Percentiles rank a stretch among this genome's conserved stretches.
Evolutionary conservation across 2,113 vertebrate genomes (phyloP).

Genomic region (Lepisosteus osseus): DNA sequence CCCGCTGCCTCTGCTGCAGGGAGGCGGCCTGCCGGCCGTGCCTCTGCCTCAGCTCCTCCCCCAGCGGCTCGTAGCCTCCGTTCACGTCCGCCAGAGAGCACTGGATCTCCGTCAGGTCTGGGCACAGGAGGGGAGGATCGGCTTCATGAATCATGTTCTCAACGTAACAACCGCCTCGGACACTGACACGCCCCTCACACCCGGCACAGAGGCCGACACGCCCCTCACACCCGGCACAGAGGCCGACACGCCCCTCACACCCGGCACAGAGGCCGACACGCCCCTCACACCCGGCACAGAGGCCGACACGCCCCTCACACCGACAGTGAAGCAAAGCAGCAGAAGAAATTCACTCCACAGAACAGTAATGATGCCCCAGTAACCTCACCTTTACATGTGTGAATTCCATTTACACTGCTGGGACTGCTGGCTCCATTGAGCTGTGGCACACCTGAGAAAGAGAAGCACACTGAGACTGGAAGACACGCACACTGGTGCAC

Average conservation of each 20-base stretch:
- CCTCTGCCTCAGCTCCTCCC: slow-evolving; percentile 66
- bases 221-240: too few species aligned
- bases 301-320: too few species aligned
- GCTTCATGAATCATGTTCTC: background rate
- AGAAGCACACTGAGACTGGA: slow-evolving; percentile 33
- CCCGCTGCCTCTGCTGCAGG: slow-evolving; percentile 71
- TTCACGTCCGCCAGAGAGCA: slow-evolving; percentile 83
- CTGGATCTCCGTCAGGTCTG: slow-evolving; percentile 94
- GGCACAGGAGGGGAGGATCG: slow-evolving; percentile 10
- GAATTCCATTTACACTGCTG: slow-evolving; percentile 94
- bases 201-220: too few species aligned
- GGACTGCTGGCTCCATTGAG: slow-evolving; percentile 63
- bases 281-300: too few species aligned
- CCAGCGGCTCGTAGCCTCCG: slow-evolving; percentile 73
- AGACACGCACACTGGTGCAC: slow-evolving; percentile 1
- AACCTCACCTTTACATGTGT: slow-evolving; percentile 98
- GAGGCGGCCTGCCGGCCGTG: slow-evolving; percentile 65
- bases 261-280: too few species aligned
- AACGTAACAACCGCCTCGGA: too few species aligned
- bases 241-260: too few species aligned
- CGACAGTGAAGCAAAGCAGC: too few species aligned
- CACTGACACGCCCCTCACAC: too few species aligned
- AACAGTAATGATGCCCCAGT: slow-evolving; percentile 1
- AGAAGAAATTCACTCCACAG: too few species aligned
- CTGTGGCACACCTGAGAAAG: slow-evolving; percentile 61